Conservation (phyloP, 2,797 vertebrate species). For the Melanotaenia nigrans region DNA sequence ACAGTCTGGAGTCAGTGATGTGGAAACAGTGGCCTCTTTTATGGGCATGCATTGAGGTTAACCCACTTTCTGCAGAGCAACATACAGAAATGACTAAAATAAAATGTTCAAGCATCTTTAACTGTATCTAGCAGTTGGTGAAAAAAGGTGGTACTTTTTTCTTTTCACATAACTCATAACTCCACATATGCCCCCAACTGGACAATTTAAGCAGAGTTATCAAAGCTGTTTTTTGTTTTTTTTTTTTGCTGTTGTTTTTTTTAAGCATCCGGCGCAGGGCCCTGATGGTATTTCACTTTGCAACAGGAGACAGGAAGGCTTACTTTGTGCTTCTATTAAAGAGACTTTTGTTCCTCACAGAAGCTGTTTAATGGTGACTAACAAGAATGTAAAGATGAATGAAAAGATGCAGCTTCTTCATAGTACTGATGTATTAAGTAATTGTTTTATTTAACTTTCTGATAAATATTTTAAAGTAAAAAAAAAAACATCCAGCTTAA, state of each 20-base stretch:
- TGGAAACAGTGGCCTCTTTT: conserved; percentile 42
- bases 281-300: conserved; percentile 61
- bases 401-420: conserved; percentile 6
- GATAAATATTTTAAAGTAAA: not conserved
- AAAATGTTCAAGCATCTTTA: conserved; percentile 8
- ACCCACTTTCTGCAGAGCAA: conserved; percentile 9
- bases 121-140: not conserved
- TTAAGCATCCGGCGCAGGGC: conserved; percentile 46
- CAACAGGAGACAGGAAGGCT: conserved; percentile 56
- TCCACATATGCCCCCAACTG: not conserved
- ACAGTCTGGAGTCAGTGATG: conserved; percentile 39
- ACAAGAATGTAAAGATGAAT: no score
- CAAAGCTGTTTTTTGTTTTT: conserved; percentile 32
- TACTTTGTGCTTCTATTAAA: conserved; percentile 18
- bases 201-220: conserved; percentile 19
- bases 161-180: conserved; percentile 27
- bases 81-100: conserved; percentile 36
- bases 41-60: conserved; percentile 35
- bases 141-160: conserved; percentile 12
- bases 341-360: conserved; percentile 41
- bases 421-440: conserved; percentile 25
- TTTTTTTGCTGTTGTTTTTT: conserved; percentile 19
- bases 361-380: conserved; percentile 20
- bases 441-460: conserved; percentile 14
- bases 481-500: not conserved